Percentiles rank a stretch among this genome's conserved stretches.
phyloP scores from a whole-genome alignment of 1,140 invertebrate species.

The Nasonia vitripennis region DNA sequence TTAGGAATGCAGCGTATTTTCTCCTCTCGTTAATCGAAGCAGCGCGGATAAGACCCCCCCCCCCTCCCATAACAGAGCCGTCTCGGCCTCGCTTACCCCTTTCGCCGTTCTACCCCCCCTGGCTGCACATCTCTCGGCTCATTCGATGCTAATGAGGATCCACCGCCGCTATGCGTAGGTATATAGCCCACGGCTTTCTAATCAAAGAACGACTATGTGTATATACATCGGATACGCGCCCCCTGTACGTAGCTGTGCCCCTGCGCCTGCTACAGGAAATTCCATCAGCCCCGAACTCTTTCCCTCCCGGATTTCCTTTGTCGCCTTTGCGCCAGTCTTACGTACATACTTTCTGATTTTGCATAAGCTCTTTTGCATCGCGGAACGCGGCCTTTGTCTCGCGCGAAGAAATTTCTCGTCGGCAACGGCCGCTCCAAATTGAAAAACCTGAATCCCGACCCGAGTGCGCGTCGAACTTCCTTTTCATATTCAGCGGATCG shows the following conservation, averaged over 20 bases:
- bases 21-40: neutral
- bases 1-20: neutral
- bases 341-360: neutral
- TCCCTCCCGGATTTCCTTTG: neutral
- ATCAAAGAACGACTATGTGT: neutral
- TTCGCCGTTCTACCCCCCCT: too few relatives aligned
- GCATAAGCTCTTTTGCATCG: neutral
- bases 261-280: neutral
- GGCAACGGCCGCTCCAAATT: neutral
- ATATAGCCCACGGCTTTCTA: slow-evolving; percentile 2
- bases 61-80: neutral
- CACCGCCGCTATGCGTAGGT: too few relatives aligned
- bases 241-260: neutral
- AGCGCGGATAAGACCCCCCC: too few relatives aligned
- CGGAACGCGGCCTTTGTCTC: neutral
- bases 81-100: neutral
- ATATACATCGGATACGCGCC: neutral
- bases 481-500: neutral
- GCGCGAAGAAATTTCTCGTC: neutral
- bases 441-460: neutral
- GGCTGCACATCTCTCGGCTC: too few relatives aligned
- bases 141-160: slow-evolving; percentile 3
- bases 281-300: neutral
- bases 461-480: too few relatives aligned
- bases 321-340: neutral